phyloP scores from a whole-genome alignment of 2,113 vertebrate genomes.

The Tautogolabrus adspersus region DNA sequence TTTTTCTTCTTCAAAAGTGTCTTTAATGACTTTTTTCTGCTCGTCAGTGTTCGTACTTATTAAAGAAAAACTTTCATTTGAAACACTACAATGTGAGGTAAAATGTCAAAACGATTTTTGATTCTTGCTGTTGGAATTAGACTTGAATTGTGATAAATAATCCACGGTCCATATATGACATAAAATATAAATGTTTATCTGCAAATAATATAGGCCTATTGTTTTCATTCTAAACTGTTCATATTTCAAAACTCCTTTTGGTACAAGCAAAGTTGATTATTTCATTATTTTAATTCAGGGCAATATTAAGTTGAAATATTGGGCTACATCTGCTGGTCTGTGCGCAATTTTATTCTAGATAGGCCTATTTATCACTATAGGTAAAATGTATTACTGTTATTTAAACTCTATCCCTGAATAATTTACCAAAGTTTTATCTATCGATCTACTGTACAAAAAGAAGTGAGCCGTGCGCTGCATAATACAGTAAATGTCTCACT shows the following conservation, averaged over 20 bases:
- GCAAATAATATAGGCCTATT: too few relatives aligned
- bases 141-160: too few relatives aligned
- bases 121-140: too few relatives aligned
- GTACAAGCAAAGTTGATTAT: not conserved
- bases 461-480: conserved; percentile 37
- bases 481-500: conserved; percentile 67
- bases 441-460: conserved; percentile 35
- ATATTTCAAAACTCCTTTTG: not conserved
- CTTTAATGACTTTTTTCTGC: not conserved
- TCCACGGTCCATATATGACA: too few relatives aligned
- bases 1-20: too few relatives aligned
- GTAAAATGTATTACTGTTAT: conserved; percentile 5
- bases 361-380: too few relatives aligned
- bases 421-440: conserved; percentile 58
- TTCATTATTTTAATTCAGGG: not conserved
- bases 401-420: conserved; percentile 34
- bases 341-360: too few relatives aligned
- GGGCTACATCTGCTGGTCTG: too few relatives aligned
- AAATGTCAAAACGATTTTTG: not conserved
- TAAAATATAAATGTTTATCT: too few relatives aligned
- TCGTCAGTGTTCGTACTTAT: not conserved
- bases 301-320: not conserved
- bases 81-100: not conserved
- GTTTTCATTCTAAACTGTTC: too few relatives aligned
- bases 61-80: not conserved